These are phyloP conservation scores for Leptopilina drosophilae DNA, from an alignment of 2,888 invertebrate genomes.

Conservation along the genomic window DNA sequence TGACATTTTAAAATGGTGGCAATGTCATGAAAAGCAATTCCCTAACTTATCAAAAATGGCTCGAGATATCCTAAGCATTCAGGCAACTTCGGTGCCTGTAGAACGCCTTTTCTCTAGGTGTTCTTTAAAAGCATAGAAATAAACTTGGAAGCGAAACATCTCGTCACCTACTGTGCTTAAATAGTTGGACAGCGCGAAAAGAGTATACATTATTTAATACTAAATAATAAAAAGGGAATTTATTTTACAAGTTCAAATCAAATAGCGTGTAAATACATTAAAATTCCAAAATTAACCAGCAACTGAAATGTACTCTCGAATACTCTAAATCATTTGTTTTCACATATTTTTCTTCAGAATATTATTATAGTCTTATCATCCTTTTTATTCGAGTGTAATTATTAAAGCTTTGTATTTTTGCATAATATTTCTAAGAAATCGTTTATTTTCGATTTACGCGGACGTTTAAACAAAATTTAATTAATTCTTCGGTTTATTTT, in stretches of 20 bases:
- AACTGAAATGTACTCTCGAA: not conserved
- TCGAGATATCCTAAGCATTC: not conserved
- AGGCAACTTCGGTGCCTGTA: not conserved
- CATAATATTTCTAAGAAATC: not conserved
- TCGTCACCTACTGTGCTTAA: too few relatives aligned
- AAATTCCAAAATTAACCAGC: constrained; percentile 1
- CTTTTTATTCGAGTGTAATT: not conserved
- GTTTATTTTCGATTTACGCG: not conserved
- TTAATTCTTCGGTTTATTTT: too few relatives aligned
- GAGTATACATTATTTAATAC: too few relatives aligned
- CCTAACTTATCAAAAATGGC: not conserved
- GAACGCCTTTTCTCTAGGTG: too few relatives aligned
- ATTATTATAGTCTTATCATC: not conserved
- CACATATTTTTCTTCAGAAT: too few relatives aligned
- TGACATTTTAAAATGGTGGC: constrained; percentile 3
- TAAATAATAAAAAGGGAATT: constrained; percentile 15
- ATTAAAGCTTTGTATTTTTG: not conserved
- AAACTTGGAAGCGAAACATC: too few relatives aligned
- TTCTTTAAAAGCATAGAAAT: too few relatives aligned
- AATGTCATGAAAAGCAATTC: not conserved
- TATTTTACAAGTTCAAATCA: constrained; percentile 24
- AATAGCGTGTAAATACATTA: constrained; percentile 14
- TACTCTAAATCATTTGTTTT: not conserved
- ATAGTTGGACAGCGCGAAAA: too few relatives aligned
- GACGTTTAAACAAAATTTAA: not conserved